These are phyloP conservation scores for Spodoptera exigua DNA, from an alignment of 2,888 invertebrate species.

Conservation along the genomic window DNA sequence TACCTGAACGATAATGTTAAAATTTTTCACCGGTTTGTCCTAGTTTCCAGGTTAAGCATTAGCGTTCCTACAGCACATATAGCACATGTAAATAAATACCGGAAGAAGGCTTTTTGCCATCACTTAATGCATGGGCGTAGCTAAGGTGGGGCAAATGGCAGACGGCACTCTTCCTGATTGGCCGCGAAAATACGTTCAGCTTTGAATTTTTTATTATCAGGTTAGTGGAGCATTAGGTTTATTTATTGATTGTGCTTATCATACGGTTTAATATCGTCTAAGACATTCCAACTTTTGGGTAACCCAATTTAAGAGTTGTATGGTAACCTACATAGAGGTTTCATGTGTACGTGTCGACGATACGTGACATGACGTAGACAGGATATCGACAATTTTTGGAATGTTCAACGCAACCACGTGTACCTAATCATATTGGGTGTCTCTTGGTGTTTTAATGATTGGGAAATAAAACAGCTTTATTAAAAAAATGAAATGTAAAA, in stretches of 20 bases:
- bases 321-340: too few species aligned
- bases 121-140: constrained; percentile 54
- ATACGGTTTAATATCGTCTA: neutral
- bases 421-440: too few species aligned
- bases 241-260: neutral
- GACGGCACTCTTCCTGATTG: constrained; percentile 49
- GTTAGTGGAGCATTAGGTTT: neutral
- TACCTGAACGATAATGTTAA: too few species aligned
- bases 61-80: constrained; percentile 11
- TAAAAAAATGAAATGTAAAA: neutral
- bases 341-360: too few species aligned
- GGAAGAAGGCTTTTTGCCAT: constrained; percentile 46
- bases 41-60: constrained; percentile 18
- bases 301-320: too few species aligned
- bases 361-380: too few species aligned
- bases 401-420: too few species aligned
- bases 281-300: too few species aligned
- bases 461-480: neutral
- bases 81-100: constrained; percentile 33
- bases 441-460: too few species aligned
- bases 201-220: constrained; percentile 14
- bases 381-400: neutral
- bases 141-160: constrained; percentile 51
- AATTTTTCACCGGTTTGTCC: neutral
- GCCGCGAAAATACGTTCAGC: constrained; percentile 29